Percentiles rank a stretch among this genome's conserved stretches.
phyloP scores from a whole-genome alignment of 2,797 vertebrate genomes.

The Tadarida brasiliensis region DNA sequence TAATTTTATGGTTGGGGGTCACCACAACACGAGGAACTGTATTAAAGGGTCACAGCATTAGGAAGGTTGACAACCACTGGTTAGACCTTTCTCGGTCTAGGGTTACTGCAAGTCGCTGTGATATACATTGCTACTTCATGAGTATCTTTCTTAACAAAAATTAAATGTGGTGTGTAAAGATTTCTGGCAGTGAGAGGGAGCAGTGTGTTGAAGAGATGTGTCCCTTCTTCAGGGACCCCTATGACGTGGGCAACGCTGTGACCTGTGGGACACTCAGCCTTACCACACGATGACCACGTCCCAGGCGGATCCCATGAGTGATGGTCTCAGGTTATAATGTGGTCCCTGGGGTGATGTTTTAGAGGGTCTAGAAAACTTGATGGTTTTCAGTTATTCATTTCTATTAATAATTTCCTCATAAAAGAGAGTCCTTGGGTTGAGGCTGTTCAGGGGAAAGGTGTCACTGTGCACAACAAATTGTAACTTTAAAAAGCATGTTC shows the following conservation, averaged over 20 bases:
- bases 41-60: too few relatives aligned
- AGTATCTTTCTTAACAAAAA: not conserved
- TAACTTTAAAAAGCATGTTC: constrained; percentile 89
- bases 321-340: not conserved
- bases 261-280: not conserved
- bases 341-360: not conserved
- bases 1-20: too few relatives aligned
- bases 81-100: constrained; percentile 49
- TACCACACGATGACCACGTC: not conserved
- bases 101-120: not conserved
- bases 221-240: not conserved
- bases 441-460: constrained; percentile 75
- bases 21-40: too few relatives aligned
- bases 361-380: constrained; percentile 27
- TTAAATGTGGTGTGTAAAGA: constrained; percentile 47
- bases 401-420: constrained; percentile 73
- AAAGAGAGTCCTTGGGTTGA: constrained; percentile 55
- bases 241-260: fast-evolving
- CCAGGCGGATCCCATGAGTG: not conserved
- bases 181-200: constrained; percentile 66
- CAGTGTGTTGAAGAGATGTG: constrained; percentile 55
- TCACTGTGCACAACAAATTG: constrained; percentile 83
- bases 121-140: not conserved
- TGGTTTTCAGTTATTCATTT: constrained; percentile 70
- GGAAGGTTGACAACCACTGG: too few relatives aligned